Percentiles rank a stretch among this genome's conserved stretches.
These are phyloP conservation scores for Ectemnius cavifrons DNA, from an alignment of 2,888 invertebrate genomes.

Conservation along the genomic window DNA sequence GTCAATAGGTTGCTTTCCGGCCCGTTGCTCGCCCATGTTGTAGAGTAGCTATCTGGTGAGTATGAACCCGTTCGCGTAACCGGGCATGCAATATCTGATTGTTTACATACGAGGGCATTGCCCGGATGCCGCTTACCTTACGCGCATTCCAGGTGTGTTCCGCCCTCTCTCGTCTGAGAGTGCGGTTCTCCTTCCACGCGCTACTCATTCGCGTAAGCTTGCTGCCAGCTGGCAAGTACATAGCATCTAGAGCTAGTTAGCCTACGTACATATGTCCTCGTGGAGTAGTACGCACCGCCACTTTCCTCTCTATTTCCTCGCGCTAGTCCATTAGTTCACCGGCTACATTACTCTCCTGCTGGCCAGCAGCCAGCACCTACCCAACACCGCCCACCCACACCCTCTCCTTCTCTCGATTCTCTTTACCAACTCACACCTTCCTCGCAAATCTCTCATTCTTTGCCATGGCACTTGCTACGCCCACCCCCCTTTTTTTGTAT, in stretches of 20 bases:
- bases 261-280: too few relatives aligned
- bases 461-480: too few relatives aligned
- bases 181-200: slow-evolving; percentile 22
- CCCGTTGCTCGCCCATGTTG: too few relatives aligned
- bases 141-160: slow-evolving; percentile 68
- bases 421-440: too few relatives aligned
- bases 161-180: slow-evolving; percentile 40
- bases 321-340: slow-evolving; percentile 1
- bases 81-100: slow-evolving; percentile 72
- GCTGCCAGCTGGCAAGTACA: slow-evolving; percentile 4
- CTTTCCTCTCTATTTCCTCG: slow-evolving; percentile 7
- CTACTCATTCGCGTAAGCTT: slow-evolving; percentile 28
- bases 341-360: not conserved
- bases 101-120: slow-evolving; percentile 78
- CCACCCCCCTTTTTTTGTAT: too few relatives aligned
- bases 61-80: slow-evolving; percentile 41
- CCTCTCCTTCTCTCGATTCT: too few relatives aligned
- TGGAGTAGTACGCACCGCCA: not conserved
- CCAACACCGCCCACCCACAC: too few relatives aligned
- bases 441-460: too few relatives aligned
- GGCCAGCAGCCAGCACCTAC: not conserved
- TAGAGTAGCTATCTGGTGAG: too few relatives aligned
- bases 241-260: too few relatives aligned
- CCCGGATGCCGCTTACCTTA: slow-evolving; percentile 76
- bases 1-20: too few relatives aligned